Base-by-base conservation (phyloP, 2,113 vertebrate species). In the Tretioscincus oriximinensis region DNA sequence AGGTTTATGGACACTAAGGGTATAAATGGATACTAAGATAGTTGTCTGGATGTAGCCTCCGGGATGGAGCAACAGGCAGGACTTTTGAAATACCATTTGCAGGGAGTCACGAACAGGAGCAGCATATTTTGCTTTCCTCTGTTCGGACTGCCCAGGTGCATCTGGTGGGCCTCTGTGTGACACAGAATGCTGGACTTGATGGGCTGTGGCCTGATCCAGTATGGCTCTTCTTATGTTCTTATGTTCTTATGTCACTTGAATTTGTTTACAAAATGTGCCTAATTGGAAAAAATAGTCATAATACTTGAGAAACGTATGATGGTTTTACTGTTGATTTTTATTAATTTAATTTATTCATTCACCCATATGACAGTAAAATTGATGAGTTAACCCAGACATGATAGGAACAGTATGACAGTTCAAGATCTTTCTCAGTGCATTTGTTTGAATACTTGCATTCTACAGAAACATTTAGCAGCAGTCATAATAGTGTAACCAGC, bases 361-460 rank as follows among this genome's bases (percentile, higher is more conserved):
- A n/a, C n/a, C n/a, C 81, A n/a, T 49, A 47, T 85, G 83, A 82
- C 26, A 76, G 79, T 22, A 66, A 83, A 77, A 67, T 60, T 88
- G 82, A 90, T 89, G 84, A 90, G 78, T 88, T 92, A 93, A 88
- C 2, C 71, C 88, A 75, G 74, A 88, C 86, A 80, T 71, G 2
- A 75, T 87, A 35, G 76, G 45, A 73, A 28, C 77, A 49, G 84
- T 82, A 86, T 66, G 81, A 71, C 85, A 83, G 12, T 60, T 88
- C 80, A 88, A 87, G 81, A 73, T 31, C 28, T 45, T 73, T 66
- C 11, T 69, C 24, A 76, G 54, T 63, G 54, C 2, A 26, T 2
- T 49, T n/a, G n/a, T 1, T 70, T 47, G n/a, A n/a, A 63, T 14
- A 49, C 58, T 76, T 21, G 29, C 70, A 12, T 65, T 45, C 41